Percentiles rank a stretch among this genome's conserved stretches.
These are phyloP conservation scores for Gila robusta DNA, from an alignment of 2,797 vertebrate species.

Conservation along the genomic window DNA sequence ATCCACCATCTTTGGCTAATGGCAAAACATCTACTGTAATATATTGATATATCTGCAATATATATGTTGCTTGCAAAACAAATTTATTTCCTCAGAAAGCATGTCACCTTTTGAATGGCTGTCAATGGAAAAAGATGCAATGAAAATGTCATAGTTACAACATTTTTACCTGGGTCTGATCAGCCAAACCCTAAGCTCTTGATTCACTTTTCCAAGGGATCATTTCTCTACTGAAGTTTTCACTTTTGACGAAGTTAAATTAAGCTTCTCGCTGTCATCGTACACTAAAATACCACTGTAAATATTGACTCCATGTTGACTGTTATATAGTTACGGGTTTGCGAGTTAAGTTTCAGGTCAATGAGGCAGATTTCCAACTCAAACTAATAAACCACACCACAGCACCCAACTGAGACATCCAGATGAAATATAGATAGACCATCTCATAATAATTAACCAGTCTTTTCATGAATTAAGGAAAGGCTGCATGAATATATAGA, in stretches of 20 bases:
- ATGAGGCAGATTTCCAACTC: conserved; percentile 37
- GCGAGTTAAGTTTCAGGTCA: conserved; percentile 40
- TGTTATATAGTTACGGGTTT: conserved; percentile 15
- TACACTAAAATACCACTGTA: background rate
- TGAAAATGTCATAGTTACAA: background rate
- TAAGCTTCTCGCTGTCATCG: background rate
- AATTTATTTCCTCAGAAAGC: conserved; percentile 8
- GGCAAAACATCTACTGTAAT: conserved; percentile 11
- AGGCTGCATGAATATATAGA: conserved; percentile 68
- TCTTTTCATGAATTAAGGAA: conserved; percentile 75
- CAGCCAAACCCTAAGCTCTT: background rate
- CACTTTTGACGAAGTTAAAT: background rate
- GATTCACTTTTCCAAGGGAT: background rate
- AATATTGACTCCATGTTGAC: conserved; percentile 36
- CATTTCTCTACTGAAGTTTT: background rate
- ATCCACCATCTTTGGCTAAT: conserved; percentile 16
- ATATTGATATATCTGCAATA: background rate
- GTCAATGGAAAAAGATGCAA: background rate
- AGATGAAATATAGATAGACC: conserved; percentile 78
- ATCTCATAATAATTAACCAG: conserved; percentile 74
- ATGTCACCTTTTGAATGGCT: background rate
- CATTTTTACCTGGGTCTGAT: background rate
- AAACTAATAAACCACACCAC: conserved; percentile 57
- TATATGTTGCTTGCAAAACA: conserved; percentile 19
- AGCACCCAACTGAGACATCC: conserved; percentile 69